Evolutionary conservation across 2,113 vertebrate genomes (phyloP).

Genomic region (Zapornia atra): DNA sequence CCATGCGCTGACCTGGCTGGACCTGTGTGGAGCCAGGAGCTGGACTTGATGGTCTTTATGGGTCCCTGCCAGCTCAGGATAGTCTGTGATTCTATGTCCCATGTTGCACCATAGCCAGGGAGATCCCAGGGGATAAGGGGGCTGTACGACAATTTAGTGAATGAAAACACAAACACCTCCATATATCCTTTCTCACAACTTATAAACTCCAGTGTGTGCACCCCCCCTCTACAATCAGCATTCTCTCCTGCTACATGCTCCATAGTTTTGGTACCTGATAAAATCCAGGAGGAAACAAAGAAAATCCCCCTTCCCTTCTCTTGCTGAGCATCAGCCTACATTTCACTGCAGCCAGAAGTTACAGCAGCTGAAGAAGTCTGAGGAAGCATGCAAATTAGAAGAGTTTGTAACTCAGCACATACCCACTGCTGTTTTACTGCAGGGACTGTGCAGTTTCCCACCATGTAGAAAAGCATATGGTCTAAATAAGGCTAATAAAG

Average conservation of each 20-base stretch:
- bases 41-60: no score
- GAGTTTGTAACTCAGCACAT: background rate
- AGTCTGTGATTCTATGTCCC: background rate
- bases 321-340: background rate
- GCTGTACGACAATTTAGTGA: background rate
- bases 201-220: background rate
- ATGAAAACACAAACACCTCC: background rate
- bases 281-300: background rate
- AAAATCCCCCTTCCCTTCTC: background rate
- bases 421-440: constrained; percentile 28
- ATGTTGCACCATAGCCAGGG: no score
- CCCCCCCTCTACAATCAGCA: background rate
- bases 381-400: background rate
- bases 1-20: no score
- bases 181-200: background rate
- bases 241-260: background rate
- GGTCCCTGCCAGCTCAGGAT: no score
- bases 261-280: background rate
- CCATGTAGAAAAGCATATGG: background rate
- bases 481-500: constrained; percentile 27
- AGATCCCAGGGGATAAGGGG: background rate
- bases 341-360: background rate
- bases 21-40: no score
- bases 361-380: background rate
- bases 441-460: background rate